These are phyloP conservation scores for Lydus trimaculatus DNA, from an alignment of 2,888 invertebrate genomes.

Conservation along the genomic window DNA sequence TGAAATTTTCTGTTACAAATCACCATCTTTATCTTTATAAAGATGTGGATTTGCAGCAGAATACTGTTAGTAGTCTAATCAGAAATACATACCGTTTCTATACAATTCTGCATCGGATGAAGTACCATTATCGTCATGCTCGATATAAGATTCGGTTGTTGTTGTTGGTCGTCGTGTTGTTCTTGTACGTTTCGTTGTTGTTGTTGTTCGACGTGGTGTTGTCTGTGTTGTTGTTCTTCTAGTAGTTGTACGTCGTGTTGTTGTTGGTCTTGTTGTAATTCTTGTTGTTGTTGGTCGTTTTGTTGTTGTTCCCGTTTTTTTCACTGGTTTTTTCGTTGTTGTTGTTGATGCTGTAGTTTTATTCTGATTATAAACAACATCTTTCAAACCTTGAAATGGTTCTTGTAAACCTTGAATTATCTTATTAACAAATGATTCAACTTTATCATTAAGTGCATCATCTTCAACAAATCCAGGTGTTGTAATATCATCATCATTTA, in stretches of 20 bases:
- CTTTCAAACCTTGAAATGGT: conserved; percentile 81
- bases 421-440: conserved; percentile 83
- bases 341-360: conserved; percentile 50
- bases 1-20: background rate
- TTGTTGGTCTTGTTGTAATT: conserved; percentile 50
- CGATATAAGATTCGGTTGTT: conserved; percentile 58
- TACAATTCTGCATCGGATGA: conserved; percentile 47
- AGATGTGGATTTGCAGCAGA: background rate
- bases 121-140: conserved; percentile 41
- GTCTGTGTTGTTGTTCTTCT: conserved; percentile 48
- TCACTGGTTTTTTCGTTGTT: conserved; percentile 55
- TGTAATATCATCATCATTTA: conserved; percentile 71
- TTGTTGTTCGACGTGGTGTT: conserved; percentile 50
- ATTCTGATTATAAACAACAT: conserved; percentile 71
- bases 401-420: conserved; percentile 84
- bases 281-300: conserved; percentile 45
- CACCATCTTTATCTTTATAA: background rate
- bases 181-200: conserved; percentile 48
- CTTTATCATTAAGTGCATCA: conserved; percentile 77
- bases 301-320: conserved; percentile 51
- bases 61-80: conserved; percentile 16
- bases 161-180: conserved; percentile 50
- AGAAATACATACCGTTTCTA: conserved; percentile 56
- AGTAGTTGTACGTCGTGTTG: conserved; percentile 52
- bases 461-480: conserved; percentile 82